These are phyloP conservation scores for Hemistola chrysoprasaria DNA, from an alignment of 2,888 invertebrate genomes.

Conservation along the genomic window DNA sequence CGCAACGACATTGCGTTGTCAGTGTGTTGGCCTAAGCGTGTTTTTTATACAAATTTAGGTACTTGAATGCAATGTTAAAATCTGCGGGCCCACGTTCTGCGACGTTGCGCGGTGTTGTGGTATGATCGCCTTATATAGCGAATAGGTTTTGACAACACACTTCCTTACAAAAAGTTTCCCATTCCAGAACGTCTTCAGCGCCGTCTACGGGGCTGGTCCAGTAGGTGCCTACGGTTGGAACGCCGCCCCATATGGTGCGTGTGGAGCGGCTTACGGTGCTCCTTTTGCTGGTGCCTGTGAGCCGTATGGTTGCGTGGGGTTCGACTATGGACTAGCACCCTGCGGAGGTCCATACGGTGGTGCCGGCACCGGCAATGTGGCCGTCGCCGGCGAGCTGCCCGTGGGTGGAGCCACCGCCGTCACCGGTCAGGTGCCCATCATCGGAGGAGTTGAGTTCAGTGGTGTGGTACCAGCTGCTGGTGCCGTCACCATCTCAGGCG, in stretches of 20 bases:
- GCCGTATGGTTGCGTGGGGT: background rate
- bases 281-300: background rate
- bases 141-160: too few species aligned
- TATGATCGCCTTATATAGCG: too few species aligned
- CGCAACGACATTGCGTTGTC: too few species aligned
- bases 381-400: slow-evolving; percentile 23
- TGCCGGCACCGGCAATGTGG: slow-evolving; percentile 19
- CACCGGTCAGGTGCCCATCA: slow-evolving; percentile 23
- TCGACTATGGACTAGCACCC: background rate
- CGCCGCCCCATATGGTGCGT: background rate
- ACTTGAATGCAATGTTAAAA: too few species aligned
- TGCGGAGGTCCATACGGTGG: slow-evolving; percentile 9
- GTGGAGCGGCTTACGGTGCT: background rate
- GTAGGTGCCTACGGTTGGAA: too few species aligned
- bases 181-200: slow-evolving; percentile 3
- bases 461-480: slow-evolving; percentile 19
- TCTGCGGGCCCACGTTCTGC: too few species aligned
- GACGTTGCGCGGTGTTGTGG: too few species aligned
- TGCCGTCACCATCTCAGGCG: slow-evolving; percentile 22
- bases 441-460: slow-evolving; percentile 23
- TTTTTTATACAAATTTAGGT: too few species aligned
- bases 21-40: too few species aligned
- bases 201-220: too few species aligned
- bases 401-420: slow-evolving; percentile 16
- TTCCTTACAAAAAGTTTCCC: too few species aligned